Base-by-base conservation (phyloP, 2,113 vertebrate species). In the rat (Rattus norvegicus) region DNA sequence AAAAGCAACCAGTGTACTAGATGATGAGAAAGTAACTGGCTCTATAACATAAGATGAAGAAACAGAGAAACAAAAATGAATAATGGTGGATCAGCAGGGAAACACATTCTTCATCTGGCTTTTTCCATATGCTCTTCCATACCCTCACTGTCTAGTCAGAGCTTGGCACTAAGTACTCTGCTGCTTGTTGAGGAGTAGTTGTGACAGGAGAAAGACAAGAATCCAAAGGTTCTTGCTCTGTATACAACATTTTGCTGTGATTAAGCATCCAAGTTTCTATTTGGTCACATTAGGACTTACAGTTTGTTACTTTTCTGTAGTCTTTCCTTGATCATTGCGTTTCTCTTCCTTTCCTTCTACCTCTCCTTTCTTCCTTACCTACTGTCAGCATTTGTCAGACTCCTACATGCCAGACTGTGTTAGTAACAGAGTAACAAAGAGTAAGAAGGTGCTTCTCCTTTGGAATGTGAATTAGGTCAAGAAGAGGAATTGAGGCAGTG, bases 41-140 rank as follows among this genome's bases (percentile, higher is more conserved):
- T 94, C 2, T 20, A 8, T 73, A 33, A 30, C 5, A 1, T 7
- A 43, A 69, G 36, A 26, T 84, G 59, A 52, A 26, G 8, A 61
- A 47, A 26, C 5, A 56, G 54, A 72, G 16, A n/a, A 54, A 69
- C 30, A 43, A 43, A 1, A 28, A 24, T n/a, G 28, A 63, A 20
- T 36, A 11, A 0, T 63, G 36, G 19, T 13, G 39, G 11, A 14
- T 22, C 47, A 47, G 2, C 22, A 7, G 26, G 47, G 81, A 11
- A 43, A 52, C 33, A 3, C 3, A 10, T 4, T 17, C 47, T 28
- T 65, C 24, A 43, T 4, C 0, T 9, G 24, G 11, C 33, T 13
- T 52, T 70, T 90, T 43, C 19, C 8, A 0, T 9, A 6, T 26
- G 2, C 4, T 5, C 36, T 11, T 54, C 56, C 5, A 7, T 36